Evolutionary conservation across 2,888 invertebrate genomes (phyloP).

Genomic region (Nomada goodeniana): DNA sequence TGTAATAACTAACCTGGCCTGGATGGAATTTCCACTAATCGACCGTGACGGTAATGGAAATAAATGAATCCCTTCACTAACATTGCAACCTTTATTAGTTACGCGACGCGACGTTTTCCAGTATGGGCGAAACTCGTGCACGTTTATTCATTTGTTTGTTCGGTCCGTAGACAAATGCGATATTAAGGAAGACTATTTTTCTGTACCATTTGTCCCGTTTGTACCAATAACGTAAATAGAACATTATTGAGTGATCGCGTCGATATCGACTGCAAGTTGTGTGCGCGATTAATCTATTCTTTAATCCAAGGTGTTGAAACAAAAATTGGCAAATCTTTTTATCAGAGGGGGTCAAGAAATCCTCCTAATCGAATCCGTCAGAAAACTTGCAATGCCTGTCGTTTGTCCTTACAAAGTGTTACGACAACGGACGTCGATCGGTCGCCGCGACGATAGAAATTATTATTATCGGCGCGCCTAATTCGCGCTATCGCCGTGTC

Average conservation of each 20-base stretch:
- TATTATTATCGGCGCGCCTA: slow-evolving; percentile 25
- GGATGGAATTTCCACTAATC: slow-evolving; percentile 64
- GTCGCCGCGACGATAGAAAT: background rate
- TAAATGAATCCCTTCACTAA: slow-evolving; percentile 51
- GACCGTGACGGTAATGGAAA: slow-evolving; percentile 60
- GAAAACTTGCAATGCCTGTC: background rate
- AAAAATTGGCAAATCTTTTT: background rate
- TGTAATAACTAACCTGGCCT: slow-evolving; percentile 64
- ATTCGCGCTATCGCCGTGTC: slow-evolving; percentile 11
- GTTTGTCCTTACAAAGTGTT: background rate
- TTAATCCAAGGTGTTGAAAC: background rate
- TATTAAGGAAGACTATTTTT: no score
- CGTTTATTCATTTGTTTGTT: background rate
- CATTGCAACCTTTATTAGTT: slow-evolving; percentile 43
- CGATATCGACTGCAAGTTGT: no score
- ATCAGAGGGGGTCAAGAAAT: no score
- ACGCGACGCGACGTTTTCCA: background rate
- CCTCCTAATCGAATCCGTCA: no score
- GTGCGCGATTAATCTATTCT: no score
- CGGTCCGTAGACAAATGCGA: no score
- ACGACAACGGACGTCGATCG: background rate
- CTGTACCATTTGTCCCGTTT: no score
- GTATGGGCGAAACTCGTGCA: no score
- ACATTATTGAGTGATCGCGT: no score
- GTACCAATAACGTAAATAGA: no score